Base-by-base conservation (phyloP, 92 coral and sea anemone genomes). In the Anthopleura xanthogrammica region DNA sequence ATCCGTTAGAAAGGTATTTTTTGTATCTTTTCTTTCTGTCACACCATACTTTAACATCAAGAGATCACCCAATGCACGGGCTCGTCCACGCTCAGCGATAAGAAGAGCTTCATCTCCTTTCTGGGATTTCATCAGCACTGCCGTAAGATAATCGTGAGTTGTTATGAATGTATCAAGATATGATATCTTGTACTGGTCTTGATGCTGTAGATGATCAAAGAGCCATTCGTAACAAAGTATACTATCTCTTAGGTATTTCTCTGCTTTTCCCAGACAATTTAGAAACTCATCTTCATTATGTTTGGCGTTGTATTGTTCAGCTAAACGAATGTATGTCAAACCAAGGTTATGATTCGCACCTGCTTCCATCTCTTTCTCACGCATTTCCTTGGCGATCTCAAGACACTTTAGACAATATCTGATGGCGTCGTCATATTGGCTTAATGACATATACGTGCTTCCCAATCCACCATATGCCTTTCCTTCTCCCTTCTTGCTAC, bases 21-120 rank as follows among this genome's bases (percentile, higher is more conserved):
- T 46, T 46, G 50, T 5, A 9, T 3, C 50, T 5, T 20, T 0
- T 20, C 20, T 5, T 11, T 20, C 8, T 2, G 48, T 10, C 74
- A 83, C 56, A 4, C 23, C 72, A 57, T 88, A 77, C 8, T 29
- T 79, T 41, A 39, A 36, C 24, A 83, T 54, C 39, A 83, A n/a
- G 16, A 52, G 65, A 57, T 64, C 83, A 20, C 79, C 87, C 17
- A 88, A 77, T 17, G 80, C 87, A 17, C 86, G 82, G 4, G 88
- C 88, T 71, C 81, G 82, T 79, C 88, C 87, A 23, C 78, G 81
- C 39, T 88, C 91, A 62, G 72, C 20, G 1, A 88, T 82, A 39
- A 88, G 40, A 7, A 88, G 80, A 24, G 87, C 91, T 57, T 79
- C 80, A 73, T 83, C 68, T 71, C 12, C 62, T 43, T 77, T 81